Evolutionary conservation across 23 tunicate genomes (phyloP), one percentile per base, ranked within the genome.

Genomic region (Trididemnum clinides): DNA sequence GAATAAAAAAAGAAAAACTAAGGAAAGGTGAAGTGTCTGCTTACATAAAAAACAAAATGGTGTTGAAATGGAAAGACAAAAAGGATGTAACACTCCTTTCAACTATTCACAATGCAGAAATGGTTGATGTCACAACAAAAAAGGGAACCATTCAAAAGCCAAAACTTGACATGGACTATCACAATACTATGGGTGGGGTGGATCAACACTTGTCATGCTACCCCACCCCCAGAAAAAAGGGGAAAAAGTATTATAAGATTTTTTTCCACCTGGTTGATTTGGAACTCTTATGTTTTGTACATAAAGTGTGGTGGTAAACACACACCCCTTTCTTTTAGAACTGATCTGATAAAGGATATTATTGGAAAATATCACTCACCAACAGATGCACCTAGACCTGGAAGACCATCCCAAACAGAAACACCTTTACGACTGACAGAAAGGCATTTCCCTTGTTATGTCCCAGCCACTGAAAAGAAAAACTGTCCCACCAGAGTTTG

Each of bases 211-310:
- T 78, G 84, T 34, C 69, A 7, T 34, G 54, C 54, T 28, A 51
- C 29, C 69, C 70, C 22, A 26, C 71, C 39, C 71, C 70, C 25
- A 78, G 36, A 54, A 78, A 78, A 12, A 54, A 28, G 38, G 27
- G 50, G 26, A 78, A 78, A 29, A 22, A 78, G 26, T 78, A 28
- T 27, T 51, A 78, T 12, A 78, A 78, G 84, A 78, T 78, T 10
- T 76, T 76, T 57, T 54, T 78, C 29, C 84, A 78, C 69, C 25
- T 51, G 22, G 71, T 78, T 51, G 84, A 78, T 29, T 28, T 78
- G 71, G 84, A 78, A 78, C 20, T 78, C 84, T 51, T 54, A 51
- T 27, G 29, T 54, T 54, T 57, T 54, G 66, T 78, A 78, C 35
- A 78, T 3, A 57, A 78, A 51, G 38, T 78, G 23, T 51, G 84